Conservation (phyloP, 2,797 vertebrate genomes). For the Alfaro cultratus region DNA sequence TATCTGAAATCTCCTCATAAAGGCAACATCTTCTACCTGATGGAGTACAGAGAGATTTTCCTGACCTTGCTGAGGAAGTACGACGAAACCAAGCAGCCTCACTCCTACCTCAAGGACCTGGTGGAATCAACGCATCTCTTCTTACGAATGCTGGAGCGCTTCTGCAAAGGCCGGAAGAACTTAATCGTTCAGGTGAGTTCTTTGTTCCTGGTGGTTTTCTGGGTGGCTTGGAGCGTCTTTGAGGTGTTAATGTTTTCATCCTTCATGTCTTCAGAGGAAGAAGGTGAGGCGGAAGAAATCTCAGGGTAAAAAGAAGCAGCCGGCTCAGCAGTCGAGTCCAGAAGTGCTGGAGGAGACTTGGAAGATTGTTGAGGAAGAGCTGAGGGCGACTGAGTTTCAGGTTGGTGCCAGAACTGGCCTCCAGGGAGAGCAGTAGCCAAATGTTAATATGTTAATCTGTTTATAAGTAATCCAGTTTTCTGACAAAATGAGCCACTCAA, state of each 20-base stretch:
- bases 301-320: constrained; percentile 12
- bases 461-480: neutral
- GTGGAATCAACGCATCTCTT: constrained; percentile 96
- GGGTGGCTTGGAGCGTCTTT: rapidly evolving
- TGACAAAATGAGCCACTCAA: neutral
- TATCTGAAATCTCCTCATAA: neutral
- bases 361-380: constrained; percentile 82
- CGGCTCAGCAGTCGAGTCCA: constrained; percentile 42
- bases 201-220: neutral
- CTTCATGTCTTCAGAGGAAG: constrained; percentile 81
- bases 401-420: constrained; percentile 47
- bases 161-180: constrained; percentile 86
- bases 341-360: constrained; percentile 83
- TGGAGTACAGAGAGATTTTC: constrained; percentile 97
- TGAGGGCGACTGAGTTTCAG: constrained; percentile 77
- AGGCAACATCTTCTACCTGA: constrained; percentile 98
- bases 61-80: constrained; percentile 92
- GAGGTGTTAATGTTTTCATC: neutral
- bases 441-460: neutral
- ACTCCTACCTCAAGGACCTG: constrained; percentile 89
- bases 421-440: neutral
- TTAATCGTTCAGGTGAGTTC: constrained; percentile 89
- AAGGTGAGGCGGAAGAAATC: constrained; percentile 81
- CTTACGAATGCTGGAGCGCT: constrained; percentile 92
- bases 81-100: constrained; percentile 89